Evolutionary conservation across 2,888 invertebrate genomes (phyloP), one percentile per base, ranked within the genome.

Genomic region (Torymus texanus): DNA sequence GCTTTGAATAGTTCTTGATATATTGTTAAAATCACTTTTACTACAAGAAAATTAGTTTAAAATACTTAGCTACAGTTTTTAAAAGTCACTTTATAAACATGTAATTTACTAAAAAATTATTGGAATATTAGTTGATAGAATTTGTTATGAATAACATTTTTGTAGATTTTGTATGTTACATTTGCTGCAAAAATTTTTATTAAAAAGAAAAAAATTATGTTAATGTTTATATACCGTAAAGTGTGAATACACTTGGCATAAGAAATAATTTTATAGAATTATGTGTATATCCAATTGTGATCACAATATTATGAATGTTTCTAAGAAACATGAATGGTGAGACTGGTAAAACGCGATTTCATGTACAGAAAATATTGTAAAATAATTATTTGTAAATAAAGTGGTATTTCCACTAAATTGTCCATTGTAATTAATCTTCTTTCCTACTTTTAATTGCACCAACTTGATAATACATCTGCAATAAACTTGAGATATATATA

Each of bases 341-440:
- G 78, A 79, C 81, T 81, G 78, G 71, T 75, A 65, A 70, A 71
- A 68, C 13, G 55, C 80, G 77, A 78, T 70, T 80, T 78, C 24
- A 63, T 78, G 81, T 78, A 78, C 70, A 81, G 59, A 81, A 71
- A 71, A 68, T 24, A 63, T 67, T 78, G 75, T 83, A 83, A 84
- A 84, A 68, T 78, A 81, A 77, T 82, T 83, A 83, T 83, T 71
- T 78, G 81, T 75, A 84, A 80, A 80, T 76, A 72, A 79, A 66
- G 18, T 61, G 56, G 59, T 18, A 41, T 79, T 67, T 58, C 55
- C 72, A 58, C 51, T 71, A 72, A 24, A 62, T 55, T 4, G n/a
- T 13, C 0, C 4, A 50, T 41, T 16, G 14, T 13, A 62, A 29
- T 53, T n/a, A 2, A 70, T 51, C 5, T 65, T 62, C 4, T 56